Percentiles rank a stretch among this genome's conserved stretches.
Conservation (phyloP, 1,140 invertebrate species). For the Atta cephalotes region DNA sequence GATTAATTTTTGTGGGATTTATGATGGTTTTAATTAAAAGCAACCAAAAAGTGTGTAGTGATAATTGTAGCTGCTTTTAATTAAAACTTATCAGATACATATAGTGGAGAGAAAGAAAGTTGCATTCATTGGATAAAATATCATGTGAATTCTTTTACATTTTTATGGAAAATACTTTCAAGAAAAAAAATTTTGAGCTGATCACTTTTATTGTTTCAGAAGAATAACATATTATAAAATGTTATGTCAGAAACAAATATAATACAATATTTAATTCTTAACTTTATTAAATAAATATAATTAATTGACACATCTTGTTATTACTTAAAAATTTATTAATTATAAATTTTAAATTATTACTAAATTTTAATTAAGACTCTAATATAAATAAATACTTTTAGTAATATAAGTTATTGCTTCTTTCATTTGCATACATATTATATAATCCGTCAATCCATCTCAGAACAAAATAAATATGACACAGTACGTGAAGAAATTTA, state of each 20-base stretch:
- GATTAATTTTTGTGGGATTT: conserved; percentile 39
- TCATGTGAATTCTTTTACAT: neutral
- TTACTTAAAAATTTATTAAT: neutral
- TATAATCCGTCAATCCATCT: neutral
- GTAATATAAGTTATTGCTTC: neutral
- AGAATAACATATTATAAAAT: neutral
- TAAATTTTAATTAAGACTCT: too few relatives aligned
- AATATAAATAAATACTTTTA: neutral
- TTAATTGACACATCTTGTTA: conserved; percentile 3
- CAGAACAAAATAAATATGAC: neutral
- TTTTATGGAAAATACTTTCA: conserved; percentile 21
- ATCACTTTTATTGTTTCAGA: neutral
- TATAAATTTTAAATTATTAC: neutral
- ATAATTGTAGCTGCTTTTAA: conserved; percentile 42
- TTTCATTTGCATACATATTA: neutral
- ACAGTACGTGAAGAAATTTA: neutral
- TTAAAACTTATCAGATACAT: conserved; percentile 31
- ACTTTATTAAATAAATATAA: neutral
- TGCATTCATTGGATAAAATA: neutral
- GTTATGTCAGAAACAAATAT: neutral
- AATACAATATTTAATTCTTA: neutral
- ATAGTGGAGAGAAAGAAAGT: neutral
- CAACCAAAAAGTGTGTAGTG: neutral
- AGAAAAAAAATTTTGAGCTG: conserved; percentile 1
- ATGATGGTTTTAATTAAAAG: conserved; percentile 50